These are phyloP conservation scores for Hyposoter didymator DNA, from an alignment of 2,888 invertebrate genomes.

Conservation along the genomic window DNA sequence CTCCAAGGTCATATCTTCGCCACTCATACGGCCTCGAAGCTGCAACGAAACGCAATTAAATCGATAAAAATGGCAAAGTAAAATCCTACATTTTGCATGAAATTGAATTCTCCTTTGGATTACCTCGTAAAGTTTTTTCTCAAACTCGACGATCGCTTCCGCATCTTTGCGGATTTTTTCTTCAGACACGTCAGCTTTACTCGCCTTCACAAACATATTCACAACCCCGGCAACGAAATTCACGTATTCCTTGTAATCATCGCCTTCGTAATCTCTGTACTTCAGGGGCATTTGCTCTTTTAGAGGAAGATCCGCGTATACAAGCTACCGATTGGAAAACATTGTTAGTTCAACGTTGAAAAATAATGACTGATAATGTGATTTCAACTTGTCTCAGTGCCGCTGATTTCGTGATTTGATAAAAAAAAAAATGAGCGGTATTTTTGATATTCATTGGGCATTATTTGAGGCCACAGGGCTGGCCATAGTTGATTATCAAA, in stretches of 20 bases:
- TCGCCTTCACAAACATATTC: conserved; percentile 64
- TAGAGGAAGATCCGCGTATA: conserved; percentile 39
- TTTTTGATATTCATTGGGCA: no score
- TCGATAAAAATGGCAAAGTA: background rate
- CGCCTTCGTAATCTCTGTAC: conserved; percentile 57
- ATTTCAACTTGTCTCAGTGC: no score
- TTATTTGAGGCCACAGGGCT: no score
- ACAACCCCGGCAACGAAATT: conserved; percentile 66
- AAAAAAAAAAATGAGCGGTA: no score
- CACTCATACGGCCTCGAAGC: background rate
- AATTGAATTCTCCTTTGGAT: background rate
- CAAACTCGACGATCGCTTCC: conserved; percentile 71
- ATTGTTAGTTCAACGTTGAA: background rate
- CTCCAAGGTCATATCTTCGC: background rate
- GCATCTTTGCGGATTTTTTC: conserved; percentile 68
- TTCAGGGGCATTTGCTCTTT: conserved; percentile 15
- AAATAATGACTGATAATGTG: background rate
- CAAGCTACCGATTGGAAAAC: conserved; percentile 34
- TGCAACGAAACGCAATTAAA: background rate
- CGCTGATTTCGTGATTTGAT: no score
- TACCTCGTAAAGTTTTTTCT: conserved; percentile 64
- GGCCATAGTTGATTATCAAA: no score
- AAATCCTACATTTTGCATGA: background rate
- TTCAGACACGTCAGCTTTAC: conserved; percentile 63
- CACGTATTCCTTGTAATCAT: conserved; percentile 46